Conservation (phyloP, 2,113 vertebrate species). For the Condylura cristata region DNA sequence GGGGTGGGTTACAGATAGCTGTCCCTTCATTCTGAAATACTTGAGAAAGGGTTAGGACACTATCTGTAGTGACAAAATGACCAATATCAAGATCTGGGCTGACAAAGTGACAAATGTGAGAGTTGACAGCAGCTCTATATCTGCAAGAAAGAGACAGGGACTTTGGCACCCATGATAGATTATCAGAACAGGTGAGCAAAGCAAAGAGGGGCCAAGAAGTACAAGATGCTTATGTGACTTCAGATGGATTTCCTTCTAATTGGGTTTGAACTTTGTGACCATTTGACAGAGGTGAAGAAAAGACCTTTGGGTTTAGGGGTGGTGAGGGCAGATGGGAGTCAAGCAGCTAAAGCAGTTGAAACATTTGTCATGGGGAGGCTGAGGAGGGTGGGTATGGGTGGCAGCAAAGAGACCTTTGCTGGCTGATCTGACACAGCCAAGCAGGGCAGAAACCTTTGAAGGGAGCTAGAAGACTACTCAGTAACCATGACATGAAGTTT, state of each 20-base stretch:
- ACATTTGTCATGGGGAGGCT: neutral
- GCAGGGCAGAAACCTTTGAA: neutral
- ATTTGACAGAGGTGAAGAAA: neutral
- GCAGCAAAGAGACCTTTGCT: neutral
- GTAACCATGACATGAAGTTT: neutral
- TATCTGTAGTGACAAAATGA: neutral
- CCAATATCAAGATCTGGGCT: neutral
- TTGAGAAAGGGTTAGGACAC: neutral
- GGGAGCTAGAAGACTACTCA: neutral
- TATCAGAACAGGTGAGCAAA: neutral
- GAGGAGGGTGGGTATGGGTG: neutral
- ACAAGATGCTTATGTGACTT: neutral
- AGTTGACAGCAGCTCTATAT: neutral
- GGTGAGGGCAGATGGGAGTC: neutral
- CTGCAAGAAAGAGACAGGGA: neutral
- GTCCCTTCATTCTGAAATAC: constrained; percentile 21
- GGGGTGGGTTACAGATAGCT: neutral
- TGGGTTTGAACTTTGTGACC: neutral
- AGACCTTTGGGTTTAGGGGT: neutral
- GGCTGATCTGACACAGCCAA: neutral
- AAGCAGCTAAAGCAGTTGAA: neutral
- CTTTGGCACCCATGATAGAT: neutral
- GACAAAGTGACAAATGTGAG: constrained; percentile 16
- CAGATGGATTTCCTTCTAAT: neutral
- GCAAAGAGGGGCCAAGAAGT: neutral